These are phyloP conservation scores for Chrysemys picta DNA, from an alignment of 2,113 vertebrate species.

Conservation along the genomic window DNA sequence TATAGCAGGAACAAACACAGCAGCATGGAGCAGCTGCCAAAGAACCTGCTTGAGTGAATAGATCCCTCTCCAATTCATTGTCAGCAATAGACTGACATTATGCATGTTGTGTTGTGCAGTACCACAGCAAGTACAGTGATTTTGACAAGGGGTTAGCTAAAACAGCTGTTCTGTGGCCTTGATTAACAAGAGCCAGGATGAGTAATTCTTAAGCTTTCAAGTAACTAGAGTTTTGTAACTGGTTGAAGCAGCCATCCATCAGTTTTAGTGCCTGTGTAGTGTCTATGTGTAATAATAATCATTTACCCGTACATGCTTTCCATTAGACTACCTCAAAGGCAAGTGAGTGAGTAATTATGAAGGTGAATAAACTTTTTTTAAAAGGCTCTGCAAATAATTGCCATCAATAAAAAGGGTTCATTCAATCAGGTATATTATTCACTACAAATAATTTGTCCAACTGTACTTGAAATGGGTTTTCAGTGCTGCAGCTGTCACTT, in stretches of 20 bases:
- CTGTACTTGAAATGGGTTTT: not conserved
- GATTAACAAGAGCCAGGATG: not conserved
- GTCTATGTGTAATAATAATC: constrained; percentile 17
- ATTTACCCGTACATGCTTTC: not conserved
- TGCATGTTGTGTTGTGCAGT: not conserved
- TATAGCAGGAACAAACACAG: not conserved
- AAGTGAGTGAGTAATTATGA: not conserved
- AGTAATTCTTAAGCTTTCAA: constrained; percentile 36
- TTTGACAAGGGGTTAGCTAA: constrained; percentile 31
- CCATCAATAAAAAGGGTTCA: not conserved
- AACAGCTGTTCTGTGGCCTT: constrained; percentile 53
- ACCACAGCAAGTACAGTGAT: not conserved
- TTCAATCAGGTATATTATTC: not conserved
- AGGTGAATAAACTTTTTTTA: not conserved
- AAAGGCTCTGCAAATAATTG: not conserved
- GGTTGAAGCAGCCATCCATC: constrained; percentile 18
- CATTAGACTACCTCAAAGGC: not conserved
- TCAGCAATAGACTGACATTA: not conserved
- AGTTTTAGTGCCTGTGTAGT: constrained; percentile 1
- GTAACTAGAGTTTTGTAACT: constrained; percentile 11
- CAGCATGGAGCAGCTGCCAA: not conserved
- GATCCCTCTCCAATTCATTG: not conserved
- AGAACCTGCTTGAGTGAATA: not conserved
- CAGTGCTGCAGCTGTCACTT: not conserved
- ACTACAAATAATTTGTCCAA: not conserved